Base-by-base conservation (phyloP, 2,888 invertebrate genomes). In the Epinotia bilunana region DNA sequence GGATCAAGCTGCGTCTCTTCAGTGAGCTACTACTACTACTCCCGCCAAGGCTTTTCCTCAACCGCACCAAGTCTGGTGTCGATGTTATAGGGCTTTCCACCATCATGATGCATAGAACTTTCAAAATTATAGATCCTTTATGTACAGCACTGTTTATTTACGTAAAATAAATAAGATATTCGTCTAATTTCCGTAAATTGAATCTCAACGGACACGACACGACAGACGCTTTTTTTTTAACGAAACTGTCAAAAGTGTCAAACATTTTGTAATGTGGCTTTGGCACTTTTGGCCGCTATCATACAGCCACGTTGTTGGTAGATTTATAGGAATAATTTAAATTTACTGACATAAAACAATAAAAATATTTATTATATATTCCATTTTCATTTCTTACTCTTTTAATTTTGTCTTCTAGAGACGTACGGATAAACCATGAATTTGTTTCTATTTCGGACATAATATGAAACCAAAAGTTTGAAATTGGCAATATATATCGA, bases 11-110 rank as follows among this genome's bases (percentile, higher is more conserved):
- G 75, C 93, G 85, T 76, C 91, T 87, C 77, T 82, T 83, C 61
- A 89, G 84, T 28, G 91, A 86, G 81, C 83, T 87, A 74, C 81
- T 90, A 76, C 84, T 85, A 76, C 89, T 74, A 63, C 74, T 92
- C 87, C 91, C 93, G 90, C 91, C 90, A 90, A 90, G 78, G 84
- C 93, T 78, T 63, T 80, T 80, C 23, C 76, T 91, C 62, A 85
- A 73, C 76, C 90, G 87, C 61, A 84, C 76, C 70, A 89, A 77
- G 28, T 82, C 86, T 61, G 91, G 87, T 64, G 89, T 91, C 23
- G 89, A 89, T 58, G 86, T 85, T 81, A 91, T 87, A 16, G 90
- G 88, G 79, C 84, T 90, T 79, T 91, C 92, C 79, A 87, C 78
- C 89, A 91, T 90, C 77, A 71, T 78, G 58, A 23, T 63, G 65